Conservation (phyloP, 1,140 invertebrate genomes). For the Drosophila leontia region DNA sequence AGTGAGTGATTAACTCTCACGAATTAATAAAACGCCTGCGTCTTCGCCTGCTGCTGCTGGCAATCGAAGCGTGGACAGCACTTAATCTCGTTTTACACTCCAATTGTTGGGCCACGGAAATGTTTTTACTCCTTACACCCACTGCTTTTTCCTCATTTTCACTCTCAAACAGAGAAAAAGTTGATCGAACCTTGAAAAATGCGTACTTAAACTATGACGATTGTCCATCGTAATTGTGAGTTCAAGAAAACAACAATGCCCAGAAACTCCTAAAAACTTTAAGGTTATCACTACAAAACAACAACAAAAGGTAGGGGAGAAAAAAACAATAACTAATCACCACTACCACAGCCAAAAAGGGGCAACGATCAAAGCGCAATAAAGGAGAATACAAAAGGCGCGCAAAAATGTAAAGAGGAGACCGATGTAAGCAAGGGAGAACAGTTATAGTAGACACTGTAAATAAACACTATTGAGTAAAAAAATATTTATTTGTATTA, state of each 20-base stretch:
- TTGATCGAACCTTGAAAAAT: constrained; percentile 77
- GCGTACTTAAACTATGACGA: constrained; percentile 51
- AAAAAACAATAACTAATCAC: constrained; percentile 38
- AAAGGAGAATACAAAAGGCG: constrained; percentile 51
- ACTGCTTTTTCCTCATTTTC: constrained; percentile 6
- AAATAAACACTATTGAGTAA: neutral
- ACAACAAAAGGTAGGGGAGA: constrained; percentile 33
- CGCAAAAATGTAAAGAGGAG: constrained; percentile 52
- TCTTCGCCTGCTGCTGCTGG: constrained; percentile 4
- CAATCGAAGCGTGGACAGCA: constrained; percentile 39
- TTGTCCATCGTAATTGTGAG: constrained; percentile 34
- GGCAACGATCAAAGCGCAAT: constrained; percentile 47
- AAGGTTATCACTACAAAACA: constrained; percentile 64
- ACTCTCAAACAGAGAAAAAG: constrained; percentile 34
- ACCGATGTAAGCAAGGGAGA: constrained; percentile 23
- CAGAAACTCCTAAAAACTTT: constrained; percentile 32
- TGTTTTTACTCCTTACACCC: neutral
- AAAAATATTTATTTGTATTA: neutral
- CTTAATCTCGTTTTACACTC: constrained; percentile 65
- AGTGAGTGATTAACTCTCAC: constrained; percentile 40
- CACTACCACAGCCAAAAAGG: constrained; percentile 23
- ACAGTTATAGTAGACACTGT: constrained; percentile 35
- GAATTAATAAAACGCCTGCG: constrained; percentile 21
- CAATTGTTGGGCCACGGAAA: constrained; percentile 43
- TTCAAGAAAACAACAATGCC: constrained; percentile 16